Evolutionary conservation across 1,140 invertebrate genomes (phyloP).

Genomic region (Ruditapes philippinarum): DNA sequence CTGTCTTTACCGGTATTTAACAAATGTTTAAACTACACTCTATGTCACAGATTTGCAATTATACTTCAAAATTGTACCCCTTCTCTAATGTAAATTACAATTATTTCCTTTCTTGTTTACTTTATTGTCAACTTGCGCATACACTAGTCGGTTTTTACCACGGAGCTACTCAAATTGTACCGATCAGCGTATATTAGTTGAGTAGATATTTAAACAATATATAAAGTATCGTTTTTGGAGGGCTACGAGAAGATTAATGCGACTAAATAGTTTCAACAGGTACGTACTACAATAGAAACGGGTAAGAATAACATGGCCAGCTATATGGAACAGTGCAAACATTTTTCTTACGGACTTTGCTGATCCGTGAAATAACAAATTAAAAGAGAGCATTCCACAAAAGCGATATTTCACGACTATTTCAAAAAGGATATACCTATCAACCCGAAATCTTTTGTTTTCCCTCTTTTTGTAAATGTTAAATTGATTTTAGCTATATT

Average conservation of each 20-base stretch:
- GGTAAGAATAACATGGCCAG: neutral
- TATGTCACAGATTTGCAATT: neutral
- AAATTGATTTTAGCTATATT: too few species aligned
- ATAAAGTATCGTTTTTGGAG: neutral
- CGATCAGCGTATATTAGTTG: conserved; percentile 17
- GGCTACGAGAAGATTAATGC: neutral
- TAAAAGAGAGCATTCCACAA: neutral
- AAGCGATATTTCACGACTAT: neutral
- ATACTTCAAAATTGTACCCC: conserved; percentile 2
- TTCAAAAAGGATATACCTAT: neutral
- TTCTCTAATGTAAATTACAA: conserved; percentile 1
- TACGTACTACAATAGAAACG: conserved; percentile 9
- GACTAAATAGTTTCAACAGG: neutral
- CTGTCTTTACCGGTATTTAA: neutral
- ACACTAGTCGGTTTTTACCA: neutral
- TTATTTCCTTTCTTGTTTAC: neutral
- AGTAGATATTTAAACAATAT: conserved; percentile 25
- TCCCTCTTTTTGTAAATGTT: too few species aligned
- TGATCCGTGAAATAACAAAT: neutral
- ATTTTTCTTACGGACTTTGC: conserved; percentile 7
- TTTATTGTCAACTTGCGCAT: neutral
- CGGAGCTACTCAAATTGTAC: neutral
- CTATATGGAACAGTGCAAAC: conserved; percentile 5
- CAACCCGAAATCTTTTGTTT: too few species aligned
- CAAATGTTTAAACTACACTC: neutral